Percentiles rank a stretch among this genome's conserved stretches.
Evolutionary conservation across 2,888 invertebrate species (phyloP).

Genomic region (Drosophila yooni): DNA sequence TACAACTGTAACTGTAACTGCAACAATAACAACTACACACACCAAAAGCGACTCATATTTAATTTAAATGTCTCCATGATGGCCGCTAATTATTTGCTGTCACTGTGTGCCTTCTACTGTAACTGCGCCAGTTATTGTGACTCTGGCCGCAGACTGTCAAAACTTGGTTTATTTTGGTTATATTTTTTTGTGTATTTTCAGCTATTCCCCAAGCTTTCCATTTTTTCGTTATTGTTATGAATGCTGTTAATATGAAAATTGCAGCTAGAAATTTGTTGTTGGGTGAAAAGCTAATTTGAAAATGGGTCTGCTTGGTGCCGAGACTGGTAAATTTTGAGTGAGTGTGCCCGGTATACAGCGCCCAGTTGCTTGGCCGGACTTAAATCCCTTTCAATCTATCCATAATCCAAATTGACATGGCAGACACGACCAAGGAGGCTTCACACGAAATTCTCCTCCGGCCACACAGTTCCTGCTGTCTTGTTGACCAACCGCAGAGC

Average conservation of each 20-base stretch:
- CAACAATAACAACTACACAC: conserved; percentile 10
- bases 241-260: conserved; percentile 56
- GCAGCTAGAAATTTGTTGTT: conserved; percentile 14
- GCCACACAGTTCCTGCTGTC: conserved; percentile 46
- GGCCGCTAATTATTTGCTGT: conserved; percentile 70
- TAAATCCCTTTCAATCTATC: conserved; percentile 75
- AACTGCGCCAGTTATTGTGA: conserved; percentile 32
- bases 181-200: conserved; percentile 27
- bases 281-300: conserved; percentile 74
- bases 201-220: conserved; percentile 43
- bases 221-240: conserved; percentile 14
- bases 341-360: conserved; percentile 21
- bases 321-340: conserved; percentile 12
- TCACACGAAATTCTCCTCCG: conserved; percentile 32
- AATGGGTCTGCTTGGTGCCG: conserved; percentile 55
- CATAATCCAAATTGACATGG: conserved; percentile 77
- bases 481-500: conserved; percentile 78
- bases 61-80: conserved; percentile 69
- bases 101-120: conserved; percentile 58
- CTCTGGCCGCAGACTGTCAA: conserved; percentile 43
- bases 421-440: conserved; percentile 57
- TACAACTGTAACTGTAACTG: conserved; percentile 11
- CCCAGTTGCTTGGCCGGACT: conserved; percentile 36
- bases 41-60: conserved; percentile 61
- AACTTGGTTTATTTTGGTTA: conserved; percentile 9